phyloP scores from a whole-genome alignment of 2,797 vertebrate genomes.

The Rhinatrema bivittatum region DNA sequence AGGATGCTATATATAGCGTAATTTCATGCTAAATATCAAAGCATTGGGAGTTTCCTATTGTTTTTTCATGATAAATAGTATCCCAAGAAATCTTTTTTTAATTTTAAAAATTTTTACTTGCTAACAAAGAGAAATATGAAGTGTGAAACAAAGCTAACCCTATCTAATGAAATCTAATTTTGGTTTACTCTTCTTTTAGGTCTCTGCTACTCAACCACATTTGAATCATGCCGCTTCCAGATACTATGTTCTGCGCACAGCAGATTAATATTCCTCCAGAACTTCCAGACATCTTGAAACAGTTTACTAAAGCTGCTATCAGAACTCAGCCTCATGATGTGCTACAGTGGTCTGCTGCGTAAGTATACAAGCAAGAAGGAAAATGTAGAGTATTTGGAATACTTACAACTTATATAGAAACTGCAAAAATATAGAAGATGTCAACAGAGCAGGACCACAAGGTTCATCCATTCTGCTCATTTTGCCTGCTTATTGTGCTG shows the following conservation, averaged over 20 bases:
- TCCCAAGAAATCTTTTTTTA: conserved; percentile 15
- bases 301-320: conserved; percentile 90
- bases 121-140: conserved; percentile 14
- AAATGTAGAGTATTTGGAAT: too few species aligned
- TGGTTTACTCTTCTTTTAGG: conserved; percentile 4
- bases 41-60: too few species aligned
- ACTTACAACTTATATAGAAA: too few species aligned
- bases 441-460: too few species aligned
- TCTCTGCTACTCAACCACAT: background rate
- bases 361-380: conserved; percentile 45
- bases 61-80: conserved; percentile 9
- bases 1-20: too few species aligned
- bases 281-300: conserved; percentile 83
- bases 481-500: too few species aligned
- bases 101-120: too few species aligned
- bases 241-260: conserved; percentile 84
- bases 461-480: too few species aligned
- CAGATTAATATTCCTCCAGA: conserved; percentile 85
- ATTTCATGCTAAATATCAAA: too few species aligned
- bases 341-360: conserved; percentile 83
- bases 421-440: too few species aligned
- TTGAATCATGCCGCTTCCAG: conserved; percentile 74
- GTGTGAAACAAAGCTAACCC: background rate
- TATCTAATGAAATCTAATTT: background rate
- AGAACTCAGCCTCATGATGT: conserved; percentile 84